Conservation (phyloP, 30 jellyfish, hydroid and myxozoan genomes). For the Morbakka virulenta region DNA sequence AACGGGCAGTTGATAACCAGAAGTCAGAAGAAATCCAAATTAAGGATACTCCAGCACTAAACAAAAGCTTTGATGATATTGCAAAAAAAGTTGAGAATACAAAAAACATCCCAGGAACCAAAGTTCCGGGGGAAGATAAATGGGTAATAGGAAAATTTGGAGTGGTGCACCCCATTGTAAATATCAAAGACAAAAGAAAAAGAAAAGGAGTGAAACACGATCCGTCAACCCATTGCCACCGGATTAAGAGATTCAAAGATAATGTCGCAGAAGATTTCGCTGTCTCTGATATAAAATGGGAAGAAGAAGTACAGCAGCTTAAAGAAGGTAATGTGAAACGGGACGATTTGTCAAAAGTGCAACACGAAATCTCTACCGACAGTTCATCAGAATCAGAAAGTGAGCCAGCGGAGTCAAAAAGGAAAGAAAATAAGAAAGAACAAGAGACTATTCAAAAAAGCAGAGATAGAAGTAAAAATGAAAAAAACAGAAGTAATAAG, state of each 20-base stretch:
- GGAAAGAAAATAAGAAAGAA: background rate
- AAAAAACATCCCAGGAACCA: slow-evolving; percentile 79
- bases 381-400: background rate
- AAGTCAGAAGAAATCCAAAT: too few relatives aligned
- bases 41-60: too few relatives aligned
- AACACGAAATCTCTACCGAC: too few relatives aligned
- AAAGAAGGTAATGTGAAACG: background rate
- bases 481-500: too few relatives aligned
- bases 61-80: slow-evolving; percentile 41
- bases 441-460: too few relatives aligned
- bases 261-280: slow-evolving; percentile 16
- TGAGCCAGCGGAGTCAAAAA: background rate
- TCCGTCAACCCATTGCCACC: slow-evolving; percentile 96
- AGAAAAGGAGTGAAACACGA: slow-evolving; percentile 51
- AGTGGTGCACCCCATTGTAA: slow-evolving; percentile 77
- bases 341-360: too few relatives aligned
- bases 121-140: slow-evolving; percentile 67
- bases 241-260: slow-evolving; percentile 40
- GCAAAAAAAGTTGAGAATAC: slow-evolving; percentile 23
- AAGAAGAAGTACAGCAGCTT: background rate
- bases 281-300: background rate
- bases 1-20: too few relatives aligned
- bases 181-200: slow-evolving; percentile 17
- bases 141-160: slow-evolving; percentile 94
- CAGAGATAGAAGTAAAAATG: too few relatives aligned